Percentiles rank a stretch among this genome's conserved stretches.
phyloP scores from a whole-genome alignment of 2,113 vertebrate species.

The Corythornis cristatus region DNA sequence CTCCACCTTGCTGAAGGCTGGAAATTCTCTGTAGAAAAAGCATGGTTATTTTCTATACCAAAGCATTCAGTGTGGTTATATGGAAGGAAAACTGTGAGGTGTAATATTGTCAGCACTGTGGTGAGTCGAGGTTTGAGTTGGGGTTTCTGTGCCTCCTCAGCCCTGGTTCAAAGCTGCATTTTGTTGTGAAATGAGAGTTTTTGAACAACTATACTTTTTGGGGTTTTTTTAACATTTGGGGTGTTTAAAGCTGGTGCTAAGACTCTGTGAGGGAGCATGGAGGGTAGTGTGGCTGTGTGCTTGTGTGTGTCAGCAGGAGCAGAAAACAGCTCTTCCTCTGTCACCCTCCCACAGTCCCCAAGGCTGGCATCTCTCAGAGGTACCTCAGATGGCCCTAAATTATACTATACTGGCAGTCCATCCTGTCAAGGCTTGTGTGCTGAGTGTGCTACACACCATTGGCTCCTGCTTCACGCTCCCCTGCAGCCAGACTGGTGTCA shows the following conservation, averaged over 20 bases:
- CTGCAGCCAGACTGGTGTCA: not conserved
- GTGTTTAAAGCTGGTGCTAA: not conserved
- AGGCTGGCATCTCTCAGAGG: not conserved
- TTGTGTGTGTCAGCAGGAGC: rapidly evolving
- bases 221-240: not conserved
- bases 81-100: not conserved
- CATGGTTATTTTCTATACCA: not conserved
- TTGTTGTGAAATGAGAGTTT: not conserved
- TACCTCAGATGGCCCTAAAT: not conserved
- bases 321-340: not conserved
- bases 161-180: not conserved
- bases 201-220: not conserved
- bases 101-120: not conserved
- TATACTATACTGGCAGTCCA: not conserved
- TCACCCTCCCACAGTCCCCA: not conserved
- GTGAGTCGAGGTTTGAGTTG: not conserved
- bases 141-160: not conserved
- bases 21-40: not conserved
- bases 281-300: not conserved
- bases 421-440: not conserved
- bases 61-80: not conserved
- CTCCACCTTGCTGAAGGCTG: not conserved
- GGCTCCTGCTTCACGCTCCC: not conserved
- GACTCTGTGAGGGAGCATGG: not conserved
- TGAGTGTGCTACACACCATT: rapidly evolving